A percentile compares a stretch with the other conserved stretches of the same genome.
phyloP scores from a whole-genome alignment of 2,113 vertebrate species.

The Rattus rattus region DNA sequence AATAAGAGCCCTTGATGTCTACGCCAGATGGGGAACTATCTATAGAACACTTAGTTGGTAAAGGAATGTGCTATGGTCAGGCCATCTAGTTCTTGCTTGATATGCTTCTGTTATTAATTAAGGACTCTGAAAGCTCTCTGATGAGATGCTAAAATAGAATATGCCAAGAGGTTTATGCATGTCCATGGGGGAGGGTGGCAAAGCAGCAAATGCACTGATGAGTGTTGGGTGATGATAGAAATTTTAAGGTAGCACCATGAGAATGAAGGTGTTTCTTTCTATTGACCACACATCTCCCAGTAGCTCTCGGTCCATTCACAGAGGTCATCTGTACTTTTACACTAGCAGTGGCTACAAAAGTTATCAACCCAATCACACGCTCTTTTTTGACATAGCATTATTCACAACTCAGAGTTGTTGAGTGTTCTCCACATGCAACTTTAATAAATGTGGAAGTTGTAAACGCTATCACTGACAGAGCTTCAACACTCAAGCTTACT shows the following conservation, averaged over 20 bases:
- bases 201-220: conserved; percentile 41
- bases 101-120: conserved; percentile 81
- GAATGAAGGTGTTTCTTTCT: conserved; percentile 3
- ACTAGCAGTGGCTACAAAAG: neutral
- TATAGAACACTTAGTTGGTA: conserved; percentile 64
- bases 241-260: conserved; percentile 41
- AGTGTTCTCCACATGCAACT: neutral
- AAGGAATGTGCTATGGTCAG: conserved; percentile 36
- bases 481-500: neutral
- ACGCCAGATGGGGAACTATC: conserved; percentile 63
- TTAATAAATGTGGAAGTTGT: neutral
- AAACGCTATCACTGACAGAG: neutral
- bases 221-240: neutral
- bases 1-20: conserved; percentile 63
- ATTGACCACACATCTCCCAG: conserved; percentile 50
- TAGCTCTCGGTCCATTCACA: neutral
- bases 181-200: neutral
- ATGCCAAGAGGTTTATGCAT: conserved; percentile 18
- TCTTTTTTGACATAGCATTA: neutral
- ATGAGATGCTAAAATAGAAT: conserved; percentile 83
- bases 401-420: neutral
- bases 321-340: neutral
- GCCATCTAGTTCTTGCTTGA: conserved; percentile 75
- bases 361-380: neutral
- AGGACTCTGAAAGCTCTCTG: conserved; percentile 80